phyloP scores from a whole-genome alignment of 2,888 invertebrate genomes.

The Octodonta nipae region DNA sequence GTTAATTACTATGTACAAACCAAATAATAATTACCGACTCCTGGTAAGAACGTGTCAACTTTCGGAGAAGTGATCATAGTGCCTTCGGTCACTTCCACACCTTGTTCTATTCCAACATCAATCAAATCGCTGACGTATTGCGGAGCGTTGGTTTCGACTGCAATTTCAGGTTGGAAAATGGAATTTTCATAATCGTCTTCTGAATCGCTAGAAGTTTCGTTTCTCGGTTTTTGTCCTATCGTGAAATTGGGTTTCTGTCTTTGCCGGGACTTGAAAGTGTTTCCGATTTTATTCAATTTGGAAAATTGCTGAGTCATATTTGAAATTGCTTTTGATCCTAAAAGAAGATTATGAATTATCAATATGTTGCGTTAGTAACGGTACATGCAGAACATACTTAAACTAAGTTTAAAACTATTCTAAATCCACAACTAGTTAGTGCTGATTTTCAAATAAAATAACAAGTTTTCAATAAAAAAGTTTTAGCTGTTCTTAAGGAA shows the following conservation, averaged over 20 bases:
- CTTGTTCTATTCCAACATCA: slow-evolving; percentile 20
- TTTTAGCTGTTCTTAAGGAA: too few relatives aligned
- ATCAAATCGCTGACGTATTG: slow-evolving; percentile 16
- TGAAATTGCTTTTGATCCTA: slow-evolving; percentile 71
- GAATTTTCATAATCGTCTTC: slow-evolving; percentile 55
- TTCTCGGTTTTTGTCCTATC: slow-evolving; percentile 27
- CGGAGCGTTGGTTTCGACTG: slow-evolving; percentile 16
- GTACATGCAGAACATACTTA: too few relatives aligned
- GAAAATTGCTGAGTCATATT: slow-evolving; percentile 81
- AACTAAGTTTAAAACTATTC: too few relatives aligned
- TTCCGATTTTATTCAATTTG: slow-evolving; percentile 61
- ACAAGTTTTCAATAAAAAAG: too few relatives aligned
- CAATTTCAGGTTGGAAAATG: slow-evolving; percentile 32
- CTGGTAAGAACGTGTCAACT: slow-evolving; percentile 45
- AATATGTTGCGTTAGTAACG: too few relatives aligned
- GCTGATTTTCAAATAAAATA: too few relatives aligned
- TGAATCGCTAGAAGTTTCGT: slow-evolving; percentile 40
- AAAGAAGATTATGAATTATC: background rate
- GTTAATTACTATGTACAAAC: background rate
- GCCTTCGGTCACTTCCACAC: slow-evolving; percentile 28
- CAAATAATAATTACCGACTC: slow-evolving; percentile 32
- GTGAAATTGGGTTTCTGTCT: slow-evolving; percentile 39
- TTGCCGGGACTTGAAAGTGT: slow-evolving; percentile 44
- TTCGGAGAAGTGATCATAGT: slow-evolving; percentile 10
- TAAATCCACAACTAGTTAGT: too few relatives aligned